Evolutionary conservation across 2,797 vertebrate genomes (phyloP).

Genomic region (Dendrocincla fuliginosa): DNA sequence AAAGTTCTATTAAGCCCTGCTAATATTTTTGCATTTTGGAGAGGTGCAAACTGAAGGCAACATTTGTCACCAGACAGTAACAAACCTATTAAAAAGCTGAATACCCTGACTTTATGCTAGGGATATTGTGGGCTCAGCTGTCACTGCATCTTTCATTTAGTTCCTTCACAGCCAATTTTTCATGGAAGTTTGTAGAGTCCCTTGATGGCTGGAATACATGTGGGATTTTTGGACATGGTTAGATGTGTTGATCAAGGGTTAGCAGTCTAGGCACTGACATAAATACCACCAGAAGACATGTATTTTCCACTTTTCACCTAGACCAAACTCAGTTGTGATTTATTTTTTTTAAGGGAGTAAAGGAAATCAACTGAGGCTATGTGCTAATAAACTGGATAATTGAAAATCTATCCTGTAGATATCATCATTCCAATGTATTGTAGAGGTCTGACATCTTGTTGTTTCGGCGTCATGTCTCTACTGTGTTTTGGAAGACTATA

Average conservation of each 20-base stretch:
- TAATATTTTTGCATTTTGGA: constrained; percentile 16
- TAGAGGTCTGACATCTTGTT: background rate
- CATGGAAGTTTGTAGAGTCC: background rate
- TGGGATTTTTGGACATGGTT: background rate
- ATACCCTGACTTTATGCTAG: background rate
- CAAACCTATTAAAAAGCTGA: background rate
- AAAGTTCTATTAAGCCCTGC: background rate
- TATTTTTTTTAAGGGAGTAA: background rate
- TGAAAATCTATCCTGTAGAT: background rate
- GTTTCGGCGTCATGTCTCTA: background rate
- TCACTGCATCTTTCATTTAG: background rate
- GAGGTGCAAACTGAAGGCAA: background rate
- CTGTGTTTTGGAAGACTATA: background rate
- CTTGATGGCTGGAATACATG: background rate
- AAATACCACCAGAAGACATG: background rate
- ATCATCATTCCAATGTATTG: background rate
- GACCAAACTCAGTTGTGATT: background rate
- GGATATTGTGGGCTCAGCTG: background rate
- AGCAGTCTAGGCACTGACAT: background rate
- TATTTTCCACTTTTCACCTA: background rate
- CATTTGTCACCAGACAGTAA: background rate
- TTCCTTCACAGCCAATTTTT: background rate
- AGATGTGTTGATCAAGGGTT: background rate
- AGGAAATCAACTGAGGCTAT: background rate
- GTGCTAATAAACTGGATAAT: background rate